Percentiles rank a stretch among this genome's conserved stretches.
These are phyloP conservation scores for Clamator glandarius DNA, from an alignment of 2,797 vertebrate genomes.

Conservation along the genomic window DNA sequence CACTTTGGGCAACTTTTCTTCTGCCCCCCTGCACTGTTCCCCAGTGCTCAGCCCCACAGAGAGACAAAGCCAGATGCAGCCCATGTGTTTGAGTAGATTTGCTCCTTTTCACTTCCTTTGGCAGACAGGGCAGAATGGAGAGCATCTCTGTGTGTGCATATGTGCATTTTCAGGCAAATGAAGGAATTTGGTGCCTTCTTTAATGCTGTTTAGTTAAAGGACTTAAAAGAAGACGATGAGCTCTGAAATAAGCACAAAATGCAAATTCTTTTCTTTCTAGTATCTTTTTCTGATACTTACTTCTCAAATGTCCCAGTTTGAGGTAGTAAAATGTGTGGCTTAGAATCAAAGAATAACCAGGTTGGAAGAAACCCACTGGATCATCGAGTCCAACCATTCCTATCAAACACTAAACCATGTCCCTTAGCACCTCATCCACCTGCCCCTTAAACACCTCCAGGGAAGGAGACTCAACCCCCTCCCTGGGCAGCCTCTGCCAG, in stretches of 20 bases:
- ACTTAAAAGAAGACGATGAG: background rate
- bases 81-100: background rate
- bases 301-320: background rate
- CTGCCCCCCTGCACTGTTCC: fast-evolving
- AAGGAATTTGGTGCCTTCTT: background rate
- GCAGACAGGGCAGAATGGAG: background rate
- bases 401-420: too few relatives aligned
- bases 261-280: background rate
- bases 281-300: background rate
- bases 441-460: too few relatives aligned
- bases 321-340: background rate
- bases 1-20: background rate
- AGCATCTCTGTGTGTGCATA: background rate
- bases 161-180: background rate
- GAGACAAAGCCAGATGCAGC: background rate
- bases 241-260: background rate
- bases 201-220: background rate
- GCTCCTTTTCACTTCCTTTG: background rate
- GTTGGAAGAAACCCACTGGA: too few relatives aligned
- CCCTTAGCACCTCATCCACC: too few relatives aligned
- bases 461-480: too few relatives aligned
- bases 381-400: too few relatives aligned
- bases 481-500: too few relatives aligned
- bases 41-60: background rate
- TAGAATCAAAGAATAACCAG: too few relatives aligned